These are phyloP conservation scores for Trilocha varians DNA, from an alignment of 2,888 invertebrate species.

Conservation along the genomic window DNA sequence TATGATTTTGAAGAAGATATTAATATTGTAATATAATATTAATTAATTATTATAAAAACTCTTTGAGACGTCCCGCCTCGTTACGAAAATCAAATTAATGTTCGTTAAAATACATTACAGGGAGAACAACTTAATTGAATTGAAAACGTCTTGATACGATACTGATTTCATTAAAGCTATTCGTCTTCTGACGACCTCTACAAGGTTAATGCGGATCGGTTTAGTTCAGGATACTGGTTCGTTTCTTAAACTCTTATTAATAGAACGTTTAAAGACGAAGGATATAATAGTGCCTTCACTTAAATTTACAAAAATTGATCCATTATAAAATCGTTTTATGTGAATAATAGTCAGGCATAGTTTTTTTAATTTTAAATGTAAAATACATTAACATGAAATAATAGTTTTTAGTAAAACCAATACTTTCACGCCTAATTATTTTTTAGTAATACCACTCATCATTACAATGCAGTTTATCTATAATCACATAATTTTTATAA, in stretches of 20 bases:
- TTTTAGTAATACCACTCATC: too few species aligned
- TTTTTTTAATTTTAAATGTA: too few species aligned
- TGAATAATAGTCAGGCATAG: too few species aligned
- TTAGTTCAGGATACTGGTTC: neutral
- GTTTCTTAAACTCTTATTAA: neutral
- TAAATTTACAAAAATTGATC: too few species aligned
- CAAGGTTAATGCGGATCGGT: neutral
- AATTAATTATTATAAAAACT: neutral
- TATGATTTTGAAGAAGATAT: neutral
- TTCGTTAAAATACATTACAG: neutral
- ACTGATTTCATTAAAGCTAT: neutral
- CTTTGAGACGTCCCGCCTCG: neutral
- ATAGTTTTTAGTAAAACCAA: too few species aligned
- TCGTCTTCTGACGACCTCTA: neutral
- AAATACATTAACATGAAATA: too few species aligned
- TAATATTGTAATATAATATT: neutral
- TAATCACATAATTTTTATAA: too few species aligned
- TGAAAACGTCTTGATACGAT: neutral
- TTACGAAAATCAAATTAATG: neutral
- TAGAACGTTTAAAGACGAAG: too few species aligned
- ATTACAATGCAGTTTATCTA: too few species aligned
- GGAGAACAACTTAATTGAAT: neutral
- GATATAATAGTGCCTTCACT: too few species aligned
- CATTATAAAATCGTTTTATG: too few species aligned
- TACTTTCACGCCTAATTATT: too few species aligned